Evolutionary conservation across 2,113 vertebrate species (phyloP), one percentile per base, ranked within the genome.

Genomic region (Urocynchramus pylzowi): DNA sequence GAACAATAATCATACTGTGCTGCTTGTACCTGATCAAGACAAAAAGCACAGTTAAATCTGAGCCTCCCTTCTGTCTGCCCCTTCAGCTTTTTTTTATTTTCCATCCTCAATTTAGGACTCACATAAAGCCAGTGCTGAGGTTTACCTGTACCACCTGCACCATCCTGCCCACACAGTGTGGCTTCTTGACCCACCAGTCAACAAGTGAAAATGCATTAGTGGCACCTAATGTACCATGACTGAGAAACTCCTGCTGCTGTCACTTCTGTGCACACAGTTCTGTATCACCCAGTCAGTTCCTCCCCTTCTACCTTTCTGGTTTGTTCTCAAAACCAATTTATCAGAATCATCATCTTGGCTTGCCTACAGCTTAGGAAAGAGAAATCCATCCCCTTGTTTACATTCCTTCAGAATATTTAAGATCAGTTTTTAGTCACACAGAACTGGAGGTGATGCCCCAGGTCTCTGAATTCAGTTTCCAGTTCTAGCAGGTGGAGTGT

Each of bases 1-100:
- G 99, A 79, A 99, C 98, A 56, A 99, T 98, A 81, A 99, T 90
- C 98, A 99, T 99, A 44, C 98, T 99, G 98, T 99, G 99, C 61
- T 98, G 98, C 60, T 93, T 69, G 44, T 99, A 98, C 80, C 99
- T 99, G 84, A 76, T 49, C 56, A 65, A 96, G 69, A 95, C 41
- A 96, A 79, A 96, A 95, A 5, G 20, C 81, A 56, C 6, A 5
- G 41, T 35, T 60, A 91, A 60, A 18, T 33, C 18, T 39, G 10
- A 68, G 84, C 35, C 35, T 61, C 33, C 52, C 27, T 53, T 82
- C 63, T 56, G 14, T 44, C 24, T 35, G 20, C 8, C 45, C 35
- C 26, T 45, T 49, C 22, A 0, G 1, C 8, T 60, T 59, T 20
- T 52, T 20, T 64, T 19, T 2, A 64, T 76, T 47, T 87, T 63